Evolutionary conservation across 2,797 vertebrate species (phyloP).

Genomic region (Sciurus carolinensis): DNA sequence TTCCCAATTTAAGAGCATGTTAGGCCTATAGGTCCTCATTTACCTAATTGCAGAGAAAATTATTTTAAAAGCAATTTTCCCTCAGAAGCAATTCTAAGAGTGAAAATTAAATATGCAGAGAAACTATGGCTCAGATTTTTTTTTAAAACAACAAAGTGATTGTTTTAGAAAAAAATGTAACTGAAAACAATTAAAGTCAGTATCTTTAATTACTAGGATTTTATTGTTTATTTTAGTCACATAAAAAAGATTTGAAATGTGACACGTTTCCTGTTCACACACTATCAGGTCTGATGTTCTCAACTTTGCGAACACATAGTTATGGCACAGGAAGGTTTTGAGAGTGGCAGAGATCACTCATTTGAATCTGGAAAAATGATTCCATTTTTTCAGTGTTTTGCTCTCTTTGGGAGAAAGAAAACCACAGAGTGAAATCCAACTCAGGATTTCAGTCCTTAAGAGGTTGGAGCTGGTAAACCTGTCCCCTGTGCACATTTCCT

Average conservation of each 20-base stretch:
- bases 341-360: background rate
- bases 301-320: background rate
- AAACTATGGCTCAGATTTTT: background rate
- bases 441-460: background rate
- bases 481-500: background rate
- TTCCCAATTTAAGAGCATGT: conserved; percentile 38
- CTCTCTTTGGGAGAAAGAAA: background rate
- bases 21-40: conserved; percentile 30
- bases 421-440: background rate
- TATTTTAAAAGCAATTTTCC: conserved; percentile 70
- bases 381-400: background rate
- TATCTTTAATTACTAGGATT: background rate
- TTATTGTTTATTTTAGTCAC: background rate
- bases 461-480: rapidly evolving
- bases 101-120: conserved; percentile 54
- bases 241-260: background rate
- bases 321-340: background rate
- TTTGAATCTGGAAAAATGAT: background rate
- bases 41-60: conserved; percentile 65
- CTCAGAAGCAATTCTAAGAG: conserved; percentile 46
- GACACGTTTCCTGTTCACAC: background rate
- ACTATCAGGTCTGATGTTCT: background rate
- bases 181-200: background rate
- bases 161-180: background rate
- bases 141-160: background rate